Evolutionary conservation across 2,113 vertebrate genomes (phyloP).

Genomic region (Blennius ocellaris): DNA sequence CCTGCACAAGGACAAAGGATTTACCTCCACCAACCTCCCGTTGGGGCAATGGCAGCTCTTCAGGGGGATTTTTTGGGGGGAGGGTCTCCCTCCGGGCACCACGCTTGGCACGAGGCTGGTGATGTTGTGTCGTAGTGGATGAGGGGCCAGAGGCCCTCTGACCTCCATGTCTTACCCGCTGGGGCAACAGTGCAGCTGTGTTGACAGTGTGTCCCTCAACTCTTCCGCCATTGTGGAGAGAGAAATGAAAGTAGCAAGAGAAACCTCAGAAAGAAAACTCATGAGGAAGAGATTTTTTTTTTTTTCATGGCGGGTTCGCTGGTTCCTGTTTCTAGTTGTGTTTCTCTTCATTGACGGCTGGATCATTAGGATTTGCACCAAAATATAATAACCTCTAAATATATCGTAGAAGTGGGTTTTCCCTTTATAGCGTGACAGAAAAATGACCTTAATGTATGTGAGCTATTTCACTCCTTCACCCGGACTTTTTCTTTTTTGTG

Average conservation of each 20-base stretch:
- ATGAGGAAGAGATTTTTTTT: background rate
- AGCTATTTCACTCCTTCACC: too few species aligned
- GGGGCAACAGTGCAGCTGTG: constrained; percentile 58
- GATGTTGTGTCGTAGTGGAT: constrained; percentile 34
- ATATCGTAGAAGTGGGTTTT: too few species aligned
- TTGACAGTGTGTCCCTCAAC: constrained; percentile 35
- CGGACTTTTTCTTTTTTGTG: too few species aligned
- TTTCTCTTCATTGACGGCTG: too few species aligned
- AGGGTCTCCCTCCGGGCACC: constrained; percentile 9
- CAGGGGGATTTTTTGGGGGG: constrained; percentile 11
- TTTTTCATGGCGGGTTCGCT: background rate
- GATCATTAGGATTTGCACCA: too few species aligned
- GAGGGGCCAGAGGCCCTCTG: constrained; percentile 51
- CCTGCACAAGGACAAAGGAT: constrained; percentile 44
- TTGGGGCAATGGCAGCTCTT: constrained; percentile 23
- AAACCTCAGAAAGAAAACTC: background rate
- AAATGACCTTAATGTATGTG: too few species aligned
- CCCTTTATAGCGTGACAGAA: too few species aligned
- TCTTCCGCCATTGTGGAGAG: background rate
- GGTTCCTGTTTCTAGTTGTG: too few species aligned
- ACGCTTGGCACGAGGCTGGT: constrained; percentile 34
- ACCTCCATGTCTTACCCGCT: constrained; percentile 73
- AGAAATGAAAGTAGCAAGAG: constrained; percentile 13
- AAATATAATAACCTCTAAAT: too few species aligned
- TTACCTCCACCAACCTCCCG: constrained; percentile 33